A percentile compares a stretch with the other conserved stretches of the same genome.
These are phyloP conservation scores for Pentalonia nigronervosa DNA, from an alignment of 1,140 invertebrate genomes.

Conservation along the genomic window DNA sequence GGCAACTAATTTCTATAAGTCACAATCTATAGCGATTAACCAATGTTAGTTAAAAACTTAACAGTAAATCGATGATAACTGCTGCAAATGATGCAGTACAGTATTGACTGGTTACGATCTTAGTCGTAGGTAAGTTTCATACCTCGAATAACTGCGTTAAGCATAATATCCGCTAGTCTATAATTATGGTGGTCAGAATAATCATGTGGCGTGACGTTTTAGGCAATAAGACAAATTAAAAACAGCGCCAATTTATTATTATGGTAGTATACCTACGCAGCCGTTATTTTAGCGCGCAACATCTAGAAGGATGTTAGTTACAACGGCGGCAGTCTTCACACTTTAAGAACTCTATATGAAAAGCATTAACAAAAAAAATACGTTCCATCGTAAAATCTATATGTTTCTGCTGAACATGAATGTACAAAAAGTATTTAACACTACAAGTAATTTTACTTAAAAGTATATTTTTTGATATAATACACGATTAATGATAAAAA, in stretches of 20 bases:
- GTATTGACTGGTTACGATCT: background rate
- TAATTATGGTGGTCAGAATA: slow-evolving; percentile 17
- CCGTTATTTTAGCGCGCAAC: background rate
- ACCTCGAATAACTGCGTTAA: background rate
- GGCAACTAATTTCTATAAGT: background rate
- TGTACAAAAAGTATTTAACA: background rate
- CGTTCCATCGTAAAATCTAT: background rate
- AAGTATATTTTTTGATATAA: background rate
- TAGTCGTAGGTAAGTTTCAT: background rate
- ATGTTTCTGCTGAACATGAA: background rate
- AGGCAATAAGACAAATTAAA: background rate
- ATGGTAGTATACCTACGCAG: background rate
- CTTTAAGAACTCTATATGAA: background rate
- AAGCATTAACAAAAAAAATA: slow-evolving; percentile 3
- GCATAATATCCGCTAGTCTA: background rate
- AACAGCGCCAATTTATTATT: background rate
- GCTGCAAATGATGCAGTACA: background rate
- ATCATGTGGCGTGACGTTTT: background rate
- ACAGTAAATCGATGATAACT: background rate
- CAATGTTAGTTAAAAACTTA: background rate
- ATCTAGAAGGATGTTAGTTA: background rate
- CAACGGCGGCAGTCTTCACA: background rate
- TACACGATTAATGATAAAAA: background rate
- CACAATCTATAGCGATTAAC: background rate
- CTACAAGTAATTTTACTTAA: background rate